Evolutionary conservation across 2,113 vertebrate species (phyloP).

Genomic region (Microtus ochrogaster): DNA sequence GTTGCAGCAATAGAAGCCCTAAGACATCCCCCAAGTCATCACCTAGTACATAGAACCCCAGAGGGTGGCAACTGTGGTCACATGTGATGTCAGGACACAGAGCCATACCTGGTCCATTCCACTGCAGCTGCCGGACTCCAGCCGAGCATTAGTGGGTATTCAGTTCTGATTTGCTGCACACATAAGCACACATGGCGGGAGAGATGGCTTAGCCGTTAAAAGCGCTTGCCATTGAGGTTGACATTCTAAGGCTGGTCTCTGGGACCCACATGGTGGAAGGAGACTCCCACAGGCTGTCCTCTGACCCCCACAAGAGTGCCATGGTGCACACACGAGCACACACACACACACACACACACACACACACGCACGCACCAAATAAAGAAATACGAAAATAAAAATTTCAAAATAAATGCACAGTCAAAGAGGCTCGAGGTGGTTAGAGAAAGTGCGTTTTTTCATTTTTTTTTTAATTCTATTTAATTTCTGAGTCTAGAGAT

Average conservation of each 20-base stretch:
- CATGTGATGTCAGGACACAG: background rate
- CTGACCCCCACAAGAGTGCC: no score
- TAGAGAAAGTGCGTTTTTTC: background rate
- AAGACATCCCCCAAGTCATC: no score
- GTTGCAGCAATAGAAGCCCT: background rate
- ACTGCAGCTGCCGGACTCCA: fast-evolving
- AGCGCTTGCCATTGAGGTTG: background rate
- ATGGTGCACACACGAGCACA: no score
- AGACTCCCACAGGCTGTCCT: no score
- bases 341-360: background rate
- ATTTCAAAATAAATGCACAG: background rate
- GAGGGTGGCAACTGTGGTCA: background rate
- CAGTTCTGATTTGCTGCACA: background rate
- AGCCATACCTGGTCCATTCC: fast-evolving
- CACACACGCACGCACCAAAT: background rate
- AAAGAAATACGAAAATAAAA: background rate
- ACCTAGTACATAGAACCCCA: background rate
- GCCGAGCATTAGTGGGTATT: no score
- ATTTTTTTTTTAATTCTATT: background rate
- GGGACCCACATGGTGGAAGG: background rate
- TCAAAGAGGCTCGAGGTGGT: background rate
- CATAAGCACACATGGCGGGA: background rate
- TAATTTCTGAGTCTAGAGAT: no score
- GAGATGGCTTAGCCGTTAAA: background rate
- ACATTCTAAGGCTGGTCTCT: background rate